Evolutionary conservation across 2,888 invertebrate species (phyloP), one percentile per base, ranked within the genome.

Genomic region (Microchrysa polita): DNA sequence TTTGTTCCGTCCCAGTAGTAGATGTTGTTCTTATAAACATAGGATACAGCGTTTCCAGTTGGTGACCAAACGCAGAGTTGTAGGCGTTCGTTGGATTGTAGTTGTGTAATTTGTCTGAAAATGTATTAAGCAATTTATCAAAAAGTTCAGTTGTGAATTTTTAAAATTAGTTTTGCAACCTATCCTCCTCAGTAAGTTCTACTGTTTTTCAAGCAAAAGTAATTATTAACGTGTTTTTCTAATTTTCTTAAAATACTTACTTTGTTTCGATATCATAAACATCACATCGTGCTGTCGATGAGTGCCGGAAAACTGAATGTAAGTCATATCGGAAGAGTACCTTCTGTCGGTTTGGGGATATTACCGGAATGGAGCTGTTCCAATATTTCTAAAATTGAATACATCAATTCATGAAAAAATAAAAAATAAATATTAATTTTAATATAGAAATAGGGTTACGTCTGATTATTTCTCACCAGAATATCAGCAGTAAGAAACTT

Each of bases 11-110:
- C 79, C 55, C n/a, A 72, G 74, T 83, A 78, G 80, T 88, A 92
- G 60, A 93, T 90, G 79, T 93, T 90, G 80, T 93, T 93, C 55
- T 89, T 83, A 69, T 87, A 85, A 0, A 93, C 91, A 79, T 90
- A 93, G 0, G 89, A 89, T 69, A 90, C 78, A 0, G 86, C 84
- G 78, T 86, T 86, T 16, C 86, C 87, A 1, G 79, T 79, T 0
- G 89, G 87, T 1, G 88, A 84, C 88, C 90, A 93, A 0, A 84
- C 80, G 5, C 89, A 92, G n/a, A 88, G 85, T 78, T 92, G 90
- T 20, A 93, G 81, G 1, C 87, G 87, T 27, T 83, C 81, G 4
- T 87, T 87, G 60, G 86, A 81, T 18, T 88, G 89, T 18, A 92
- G 81, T 71, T 83, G 83, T 61, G 81, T 82, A 63, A 83, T 83